Conservation (phyloP, 2,888 invertebrate species). For the Pogonocherus hispidulus region DNA sequence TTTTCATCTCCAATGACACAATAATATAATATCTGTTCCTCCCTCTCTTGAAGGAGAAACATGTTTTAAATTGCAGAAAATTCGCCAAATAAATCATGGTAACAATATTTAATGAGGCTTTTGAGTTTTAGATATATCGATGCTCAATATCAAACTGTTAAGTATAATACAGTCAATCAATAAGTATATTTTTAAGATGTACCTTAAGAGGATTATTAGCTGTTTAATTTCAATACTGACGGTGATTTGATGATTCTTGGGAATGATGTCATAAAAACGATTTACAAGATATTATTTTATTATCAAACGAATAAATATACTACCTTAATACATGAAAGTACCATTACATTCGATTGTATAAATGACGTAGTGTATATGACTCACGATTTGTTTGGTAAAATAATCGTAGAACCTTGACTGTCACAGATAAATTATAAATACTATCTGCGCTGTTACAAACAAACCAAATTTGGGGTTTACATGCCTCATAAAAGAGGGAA, state of each 20-base stretch:
- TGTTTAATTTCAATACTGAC: not conserved
- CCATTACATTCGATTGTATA: not conserved
- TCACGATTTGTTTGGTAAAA: not conserved
- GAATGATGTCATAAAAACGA: not conserved
- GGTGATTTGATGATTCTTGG: not conserved
- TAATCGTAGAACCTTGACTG: not conserved
- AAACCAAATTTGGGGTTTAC: not conserved
- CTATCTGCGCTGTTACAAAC: conserved; percentile 6
- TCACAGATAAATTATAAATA: not conserved
- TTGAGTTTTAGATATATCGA: too few species aligned
- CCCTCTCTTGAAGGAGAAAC: too few species aligned
- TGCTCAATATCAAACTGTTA: too few species aligned
- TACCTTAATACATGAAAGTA: not conserved
- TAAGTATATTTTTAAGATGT: too few species aligned
- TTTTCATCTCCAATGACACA: too few species aligned
- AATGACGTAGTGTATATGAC: not conserved
- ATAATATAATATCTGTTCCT: too few species aligned
- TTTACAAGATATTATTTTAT: not conserved
- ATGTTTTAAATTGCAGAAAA: too few species aligned
- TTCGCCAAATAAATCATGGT: too few species aligned
- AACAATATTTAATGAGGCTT: too few species aligned
- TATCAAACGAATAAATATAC: not conserved
- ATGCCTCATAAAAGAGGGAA: too few species aligned
- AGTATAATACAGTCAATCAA: too few species aligned
- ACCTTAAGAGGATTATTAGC: not conserved